Conservation (phyloP, 1,140 invertebrate species). For the Belonocnema kinseyi region DNA sequence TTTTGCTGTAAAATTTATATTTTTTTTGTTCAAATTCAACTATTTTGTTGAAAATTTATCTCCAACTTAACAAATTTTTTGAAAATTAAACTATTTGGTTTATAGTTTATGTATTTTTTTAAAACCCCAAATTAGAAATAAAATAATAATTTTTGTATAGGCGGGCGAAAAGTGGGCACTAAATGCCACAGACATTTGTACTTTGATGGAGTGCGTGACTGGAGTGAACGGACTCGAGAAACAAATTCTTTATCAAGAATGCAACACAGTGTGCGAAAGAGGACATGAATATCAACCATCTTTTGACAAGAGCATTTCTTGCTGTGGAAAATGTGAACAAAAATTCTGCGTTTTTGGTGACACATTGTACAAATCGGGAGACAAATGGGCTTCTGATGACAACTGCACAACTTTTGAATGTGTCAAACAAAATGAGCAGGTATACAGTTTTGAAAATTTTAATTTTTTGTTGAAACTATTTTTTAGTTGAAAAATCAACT, state of each 20-base stretch:
- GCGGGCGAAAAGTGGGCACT: slow-evolving; percentile 78
- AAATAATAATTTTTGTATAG: slow-evolving; percentile 51
- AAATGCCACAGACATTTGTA: slow-evolving; percentile 74
- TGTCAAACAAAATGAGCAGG: slow-evolving; percentile 67
- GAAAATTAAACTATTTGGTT: no score
- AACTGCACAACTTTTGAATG: slow-evolving; percentile 82
- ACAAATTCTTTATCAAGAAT: slow-evolving; percentile 66
- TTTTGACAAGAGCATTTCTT: slow-evolving; percentile 68
- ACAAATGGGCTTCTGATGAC: slow-evolving; percentile 80
- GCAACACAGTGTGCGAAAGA: slow-evolving; percentile 58
- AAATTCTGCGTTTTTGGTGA: slow-evolving; percentile 80
- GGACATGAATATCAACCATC: slow-evolving; percentile 72
- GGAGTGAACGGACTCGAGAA: slow-evolving; percentile 69
- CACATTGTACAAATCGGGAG: slow-evolving; percentile 74
- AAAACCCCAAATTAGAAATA: background rate
- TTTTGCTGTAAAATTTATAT: no score
- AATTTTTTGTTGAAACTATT: no score
- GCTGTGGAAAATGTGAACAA: slow-evolving; percentile 83
- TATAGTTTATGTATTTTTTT: no score
- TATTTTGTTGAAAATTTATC: no score
- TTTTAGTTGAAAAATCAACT: no score
- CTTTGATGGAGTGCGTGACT: slow-evolving; percentile 74
- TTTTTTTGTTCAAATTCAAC: no score
- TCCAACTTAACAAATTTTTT: no score
- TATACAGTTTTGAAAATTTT: slow-evolving; percentile 38